A percentile compares a stretch with the other conserved stretches of the same genome.
Conservation (phyloP, 2,797 vertebrate species). For the Poeciliopsis presidionis region DNA sequence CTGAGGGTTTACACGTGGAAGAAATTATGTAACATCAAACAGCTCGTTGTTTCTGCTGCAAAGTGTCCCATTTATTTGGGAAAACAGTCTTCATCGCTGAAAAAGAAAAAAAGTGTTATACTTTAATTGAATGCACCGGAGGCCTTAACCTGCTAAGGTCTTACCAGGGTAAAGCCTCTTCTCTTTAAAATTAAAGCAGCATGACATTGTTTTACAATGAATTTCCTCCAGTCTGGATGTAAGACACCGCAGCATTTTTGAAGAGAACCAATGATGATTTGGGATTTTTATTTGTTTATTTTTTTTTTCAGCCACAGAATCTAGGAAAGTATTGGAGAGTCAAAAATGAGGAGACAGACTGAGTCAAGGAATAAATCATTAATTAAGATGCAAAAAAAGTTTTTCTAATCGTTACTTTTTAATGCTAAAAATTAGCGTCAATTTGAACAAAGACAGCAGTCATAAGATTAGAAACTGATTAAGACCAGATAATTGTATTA, state of each 20-base stretch:
- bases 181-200: neutral
- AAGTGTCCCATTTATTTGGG: neutral
- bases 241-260: neutral
- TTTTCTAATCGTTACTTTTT: neutral
- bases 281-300: neutral
- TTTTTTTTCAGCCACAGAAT: neutral
- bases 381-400: neutral
- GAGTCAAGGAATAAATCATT: neutral
- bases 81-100: neutral
- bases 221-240: neutral
- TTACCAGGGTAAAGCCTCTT: neutral
- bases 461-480: neutral
- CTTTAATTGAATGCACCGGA: neutral
- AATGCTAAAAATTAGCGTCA: neutral
- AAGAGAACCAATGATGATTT: neutral
- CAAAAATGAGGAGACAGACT: neutral
- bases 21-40: conserved; percentile 4
- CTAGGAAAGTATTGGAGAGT: neutral
- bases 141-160: neutral
- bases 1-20: neutral
- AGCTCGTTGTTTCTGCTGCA: neutral
- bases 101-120: neutral
- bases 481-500: neutral
- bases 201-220: neutral
- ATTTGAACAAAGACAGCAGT: neutral